Evolutionary conservation across 2,113 vertebrate species (phyloP).

Genomic region (Sceloporus undulatus): DNA sequence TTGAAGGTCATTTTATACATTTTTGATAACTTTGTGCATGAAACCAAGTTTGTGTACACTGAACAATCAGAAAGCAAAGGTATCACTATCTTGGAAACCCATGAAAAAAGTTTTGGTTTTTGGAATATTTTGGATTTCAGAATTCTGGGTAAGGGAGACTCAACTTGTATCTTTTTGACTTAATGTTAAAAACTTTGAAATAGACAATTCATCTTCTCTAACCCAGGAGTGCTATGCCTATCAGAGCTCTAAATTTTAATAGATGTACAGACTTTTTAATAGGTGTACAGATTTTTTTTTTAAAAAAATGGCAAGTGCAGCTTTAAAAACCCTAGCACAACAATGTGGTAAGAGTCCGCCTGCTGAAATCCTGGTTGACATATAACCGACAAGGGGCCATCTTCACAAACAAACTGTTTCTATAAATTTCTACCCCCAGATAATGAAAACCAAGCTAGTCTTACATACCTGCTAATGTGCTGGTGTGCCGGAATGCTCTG

Average conservation of each 20-base stretch:
- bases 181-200: not conserved
- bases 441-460: not conserved
- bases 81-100: too few species aligned
- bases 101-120: too few species aligned
- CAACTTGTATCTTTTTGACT: not conserved
- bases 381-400: not conserved
- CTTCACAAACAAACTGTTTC: not conserved
- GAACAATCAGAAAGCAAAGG: too few species aligned
- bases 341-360: not conserved
- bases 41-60: too few species aligned
- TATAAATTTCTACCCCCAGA: not conserved
- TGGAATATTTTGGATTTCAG: too few species aligned
- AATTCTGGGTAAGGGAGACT: too few species aligned
- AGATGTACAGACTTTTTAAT: not conserved
- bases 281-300: not conserved
- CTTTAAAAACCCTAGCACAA: not conserved
- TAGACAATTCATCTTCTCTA: not conserved
- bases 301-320: not conserved
- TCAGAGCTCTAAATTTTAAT: not conserved
- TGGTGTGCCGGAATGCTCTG: conserved; percentile 92
- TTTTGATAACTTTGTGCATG: too few species aligned
- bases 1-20: too few species aligned
- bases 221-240: not conserved
- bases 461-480: conserved; percentile 89
- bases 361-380: not conserved